A percentile compares a stretch with the other conserved stretches of the same genome.
Conservation (phyloP, 1,140 invertebrate species). For the Venturia canescens region DNA sequence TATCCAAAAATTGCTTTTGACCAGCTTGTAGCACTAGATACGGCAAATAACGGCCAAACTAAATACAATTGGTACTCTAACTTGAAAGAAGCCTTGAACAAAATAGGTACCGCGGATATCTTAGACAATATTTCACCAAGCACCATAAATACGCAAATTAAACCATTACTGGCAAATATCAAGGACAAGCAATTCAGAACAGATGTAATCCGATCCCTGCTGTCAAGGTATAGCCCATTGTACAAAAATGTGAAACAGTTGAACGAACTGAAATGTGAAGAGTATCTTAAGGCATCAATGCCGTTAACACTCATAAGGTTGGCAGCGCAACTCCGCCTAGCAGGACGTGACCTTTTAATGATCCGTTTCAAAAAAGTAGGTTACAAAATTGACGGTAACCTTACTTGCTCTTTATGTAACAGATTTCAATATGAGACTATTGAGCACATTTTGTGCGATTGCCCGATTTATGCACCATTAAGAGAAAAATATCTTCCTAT, state of each 20-base stretch:
- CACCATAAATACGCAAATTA: background rate
- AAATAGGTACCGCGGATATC: background rate
- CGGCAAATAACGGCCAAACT: background rate
- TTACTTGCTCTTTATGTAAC: no score
- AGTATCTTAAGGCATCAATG: background rate
- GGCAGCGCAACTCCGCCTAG: background rate
- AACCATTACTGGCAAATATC: background rate
- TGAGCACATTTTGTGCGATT: no score
- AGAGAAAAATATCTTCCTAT: no score
- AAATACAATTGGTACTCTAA: background rate
- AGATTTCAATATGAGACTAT: no score
- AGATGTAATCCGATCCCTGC: background rate
- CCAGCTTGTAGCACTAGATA: background rate
- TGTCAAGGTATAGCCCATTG: background rate
- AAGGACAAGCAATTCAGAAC: background rate
- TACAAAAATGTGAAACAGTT: background rate
- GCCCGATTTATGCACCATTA: no score
- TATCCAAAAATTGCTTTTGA: no score
- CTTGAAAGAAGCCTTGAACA: background rate
- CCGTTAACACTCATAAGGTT: background rate
- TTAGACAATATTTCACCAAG: background rate
- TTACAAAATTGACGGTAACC: no score
- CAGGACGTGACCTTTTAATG: background rate
- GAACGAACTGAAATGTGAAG: background rate
- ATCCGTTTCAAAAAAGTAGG: no score